Evolutionary conservation across 2,113 vertebrate species (phyloP).

Genomic region (Tachysurus fulvidraco): DNA sequence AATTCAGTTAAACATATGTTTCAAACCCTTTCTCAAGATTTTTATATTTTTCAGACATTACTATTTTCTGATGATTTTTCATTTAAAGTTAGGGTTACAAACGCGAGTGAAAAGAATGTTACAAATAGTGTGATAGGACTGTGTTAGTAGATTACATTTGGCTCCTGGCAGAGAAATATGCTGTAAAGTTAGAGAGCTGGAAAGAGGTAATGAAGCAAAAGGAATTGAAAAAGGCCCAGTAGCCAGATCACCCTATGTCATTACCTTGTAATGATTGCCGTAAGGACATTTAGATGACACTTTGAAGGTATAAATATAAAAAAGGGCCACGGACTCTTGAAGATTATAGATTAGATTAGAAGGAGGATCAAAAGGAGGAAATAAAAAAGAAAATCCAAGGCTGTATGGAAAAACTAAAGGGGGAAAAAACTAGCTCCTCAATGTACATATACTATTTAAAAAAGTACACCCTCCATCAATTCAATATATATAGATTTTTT

Average conservation of each 20-base stretch:
- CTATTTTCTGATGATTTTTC: neutral
- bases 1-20: neutral
- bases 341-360: too few species aligned
- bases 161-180: neutral
- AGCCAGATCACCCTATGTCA: neutral
- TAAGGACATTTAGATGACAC: neutral
- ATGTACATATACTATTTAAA: too few species aligned
- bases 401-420: neutral
- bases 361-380: neutral
- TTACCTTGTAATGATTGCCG: neutral
- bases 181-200: neutral
- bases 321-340: neutral
- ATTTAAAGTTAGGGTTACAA: neutral
- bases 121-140: neutral
- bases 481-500: too few species aligned
- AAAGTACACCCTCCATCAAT: too few species aligned
- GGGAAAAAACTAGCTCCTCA: too few species aligned
- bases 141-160: neutral
- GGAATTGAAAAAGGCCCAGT: neutral
- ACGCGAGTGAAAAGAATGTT: neutral
- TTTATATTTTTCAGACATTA: neutral
- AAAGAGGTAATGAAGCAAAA: neutral
- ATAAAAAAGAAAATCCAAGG: neutral
- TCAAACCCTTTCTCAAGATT: neutral
- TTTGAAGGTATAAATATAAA: neutral